Evolutionary conservation across 2,797 vertebrate species (phyloP).

Genomic region (Synaphobranchus kaupii): DNA sequence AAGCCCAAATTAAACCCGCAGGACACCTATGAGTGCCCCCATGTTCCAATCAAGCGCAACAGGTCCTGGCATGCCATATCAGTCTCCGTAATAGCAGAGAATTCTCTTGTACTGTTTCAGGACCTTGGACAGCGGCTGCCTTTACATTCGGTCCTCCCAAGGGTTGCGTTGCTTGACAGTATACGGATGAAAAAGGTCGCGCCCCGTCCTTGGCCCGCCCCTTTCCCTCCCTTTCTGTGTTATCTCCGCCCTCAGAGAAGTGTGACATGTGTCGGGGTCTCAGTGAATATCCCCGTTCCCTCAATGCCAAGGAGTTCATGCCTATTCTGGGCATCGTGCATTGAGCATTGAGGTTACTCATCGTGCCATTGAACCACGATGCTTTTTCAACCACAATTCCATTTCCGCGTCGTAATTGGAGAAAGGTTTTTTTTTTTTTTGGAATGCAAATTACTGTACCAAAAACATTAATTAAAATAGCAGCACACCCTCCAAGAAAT

Average conservation of each 20-base stretch:
- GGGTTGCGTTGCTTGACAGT: background rate
- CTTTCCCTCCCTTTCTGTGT: background rate
- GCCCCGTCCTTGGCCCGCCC: background rate
- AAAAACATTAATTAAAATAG: background rate
- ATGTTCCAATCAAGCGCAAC: background rate
- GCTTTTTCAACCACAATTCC: background rate
- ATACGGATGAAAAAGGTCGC: background rate
- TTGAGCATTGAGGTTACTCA: too few relatives aligned
- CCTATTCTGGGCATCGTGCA: background rate
- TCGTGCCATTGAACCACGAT: too few relatives aligned
- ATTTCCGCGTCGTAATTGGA: background rate
- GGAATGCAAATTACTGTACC: background rate
- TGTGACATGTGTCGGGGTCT: background rate
- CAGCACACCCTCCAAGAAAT: background rate
- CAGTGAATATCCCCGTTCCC: background rate
- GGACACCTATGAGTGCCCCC: background rate
- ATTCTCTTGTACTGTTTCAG: background rate
- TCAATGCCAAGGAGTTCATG: background rate
- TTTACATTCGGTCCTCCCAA: background rate
- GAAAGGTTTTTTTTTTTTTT: background rate
- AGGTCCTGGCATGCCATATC: background rate
- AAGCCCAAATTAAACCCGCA: slow-evolving; percentile 24
- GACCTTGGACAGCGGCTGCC: background rate
- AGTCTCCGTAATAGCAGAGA: background rate
- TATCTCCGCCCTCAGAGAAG: background rate